Base-by-base conservation (phyloP, 2,888 invertebrate species). In the Thumatha senex region DNA sequence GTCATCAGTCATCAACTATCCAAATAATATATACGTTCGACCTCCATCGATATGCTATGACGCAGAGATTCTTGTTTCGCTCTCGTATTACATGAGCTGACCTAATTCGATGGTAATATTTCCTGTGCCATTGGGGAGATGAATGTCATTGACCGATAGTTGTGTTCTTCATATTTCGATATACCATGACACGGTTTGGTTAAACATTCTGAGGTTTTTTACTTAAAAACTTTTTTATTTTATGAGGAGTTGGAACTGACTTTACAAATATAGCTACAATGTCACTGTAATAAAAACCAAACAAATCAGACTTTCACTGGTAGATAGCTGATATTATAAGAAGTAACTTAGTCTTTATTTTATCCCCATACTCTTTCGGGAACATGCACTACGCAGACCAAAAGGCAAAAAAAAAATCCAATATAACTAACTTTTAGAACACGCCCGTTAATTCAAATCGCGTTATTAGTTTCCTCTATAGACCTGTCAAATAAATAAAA, bases 11-110 rank as follows among this genome's bases (percentile, higher is more conserved):
- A 80, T 79, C 70, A 78, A 82, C 82, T 78, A 83, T 80, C 86
- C 83, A 86, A 86, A 86, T 84, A 86, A 82, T 84, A 84, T 44
- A 80, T 81, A 85, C 84, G 83, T 79, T 81, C 80, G 77, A 68
- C 73, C 70, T 61, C 51, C 53, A 46, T 70, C 78, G 72, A 80
- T 78, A 67, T 67, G 54, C 68, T 63, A 67, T 82, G 83, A 83
- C 78, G 78, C 67, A 63, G 66, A 66, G 70, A 70, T 72, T 80
- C 76, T 72, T 66, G 72, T 75, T 77, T 65, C 77, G 63, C 67
- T 78, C 77, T 80, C 78, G 66, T 74, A 71, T 85, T 81, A 82
- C 83, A 82, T 70, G 69, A 74, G 76, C 69, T 84, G 84, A 86
- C 86, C 86, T 78, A 82, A 82, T 85, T 74, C 64, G 54, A 58